Base-by-base conservation (phyloP, 2,797 vertebrate genomes). In the Bucorvus abyssinicus region DNA sequence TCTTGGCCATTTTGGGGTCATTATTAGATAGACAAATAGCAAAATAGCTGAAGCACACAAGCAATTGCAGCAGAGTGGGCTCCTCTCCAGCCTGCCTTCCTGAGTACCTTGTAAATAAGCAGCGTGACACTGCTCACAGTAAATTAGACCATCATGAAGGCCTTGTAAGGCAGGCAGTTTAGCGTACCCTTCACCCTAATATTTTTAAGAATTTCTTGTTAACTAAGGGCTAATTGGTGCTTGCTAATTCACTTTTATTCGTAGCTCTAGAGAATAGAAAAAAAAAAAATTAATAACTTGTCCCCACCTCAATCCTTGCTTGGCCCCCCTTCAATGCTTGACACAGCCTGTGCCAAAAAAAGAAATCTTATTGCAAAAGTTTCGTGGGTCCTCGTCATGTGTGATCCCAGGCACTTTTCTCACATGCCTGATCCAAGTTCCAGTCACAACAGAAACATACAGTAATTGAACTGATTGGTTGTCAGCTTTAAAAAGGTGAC, bases 401-500 rank as follows among this genome's bases (percentile, higher is more conserved):
- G 52, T 40, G 36, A 74, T 73, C 83, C 44, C 87, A 71, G 63
- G 56, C 49, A 77, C 63, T 94, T 93, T 96, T 90, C 77, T 91
- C 52, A 80, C 69, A 80, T 2, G 2, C 64, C 74, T 84, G n/a
- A 78, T 91, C 67, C 69, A 81, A 94, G 89, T 55, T 88, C 55
- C 63, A 94, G 59, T 74, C 77, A 84, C 63, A 88, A 87, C 38
- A 91, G 83, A 91, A 88, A 84, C 17, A 27, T 22, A 38, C 3
- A 65, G 67, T 85, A 93, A 94, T 88, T 90, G 49, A 91, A 83
- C 11, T 90, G 83, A 89, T 53, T 68, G 17, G 45, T 52, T 88
- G 56, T 91, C 94, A 95, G 47, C 40, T 95, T 92, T 70, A 53
- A 86, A 84, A 94, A 93, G 52, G 59, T 82, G 52, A 53, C 59